Percentiles rank a stretch among this genome's conserved stretches.
Conservation (phyloP, 2,888 invertebrate species). For the Cosmia trapezina region DNA sequence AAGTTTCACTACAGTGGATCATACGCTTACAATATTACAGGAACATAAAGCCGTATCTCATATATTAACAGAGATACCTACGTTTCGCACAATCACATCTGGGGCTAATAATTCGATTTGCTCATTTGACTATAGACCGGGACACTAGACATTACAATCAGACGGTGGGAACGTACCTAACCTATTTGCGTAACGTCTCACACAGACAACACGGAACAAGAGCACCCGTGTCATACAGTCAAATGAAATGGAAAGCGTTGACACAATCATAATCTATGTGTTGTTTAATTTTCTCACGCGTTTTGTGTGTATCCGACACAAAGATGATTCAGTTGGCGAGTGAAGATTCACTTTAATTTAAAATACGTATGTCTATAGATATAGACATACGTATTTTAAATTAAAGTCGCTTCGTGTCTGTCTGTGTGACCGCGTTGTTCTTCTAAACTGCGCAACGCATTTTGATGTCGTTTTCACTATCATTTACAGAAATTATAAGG, state of each 20-base stretch:
- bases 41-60: conserved; percentile 20
- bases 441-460: no score
- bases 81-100: conserved; percentile 45
- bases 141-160: conserved; percentile 52
- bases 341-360: no score
- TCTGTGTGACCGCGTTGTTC: no score
- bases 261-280: conserved; percentile 63
- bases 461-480: no score
- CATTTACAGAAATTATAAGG: no score
- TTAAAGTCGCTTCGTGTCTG: no score
- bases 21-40: conserved; percentile 22
- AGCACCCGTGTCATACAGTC: conserved; percentile 62
- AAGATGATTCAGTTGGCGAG: conserved; percentile 48
- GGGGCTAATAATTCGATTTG: conserved; percentile 62
- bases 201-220: conserved; percentile 25
- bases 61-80: conserved; percentile 23
- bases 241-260: conserved; percentile 78
- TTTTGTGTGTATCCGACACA: conserved; percentile 66
- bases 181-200: conserved; percentile 62
- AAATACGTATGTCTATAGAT: no score
- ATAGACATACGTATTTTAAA: no score
- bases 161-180: conserved; percentile 55
- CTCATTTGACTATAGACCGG: conserved; percentile 53
- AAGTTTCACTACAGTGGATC: conserved; percentile 39
- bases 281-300: conserved; percentile 83